Percentiles rank a stretch among this genome's conserved stretches.
These are phyloP conservation scores for Ictalurus furcatus DNA, from an alignment of 2,113 vertebrate genomes.

Conservation along the genomic window DNA sequence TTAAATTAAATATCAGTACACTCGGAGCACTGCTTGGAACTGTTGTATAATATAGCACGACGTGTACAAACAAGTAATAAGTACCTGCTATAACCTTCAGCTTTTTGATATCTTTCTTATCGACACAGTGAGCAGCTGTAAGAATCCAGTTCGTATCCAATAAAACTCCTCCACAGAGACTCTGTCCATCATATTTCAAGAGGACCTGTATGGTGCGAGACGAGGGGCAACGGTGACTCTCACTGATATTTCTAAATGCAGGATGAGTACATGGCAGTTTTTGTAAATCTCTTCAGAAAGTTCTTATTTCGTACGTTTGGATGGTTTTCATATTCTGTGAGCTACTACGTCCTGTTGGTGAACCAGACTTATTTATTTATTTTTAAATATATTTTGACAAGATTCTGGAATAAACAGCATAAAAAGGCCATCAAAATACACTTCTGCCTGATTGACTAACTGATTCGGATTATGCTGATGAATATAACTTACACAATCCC, in stretches of 20 bases:
- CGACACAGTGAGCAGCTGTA: slow-evolving; percentile 87
- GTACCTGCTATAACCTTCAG: slow-evolving; percentile 79
- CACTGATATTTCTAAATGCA: neutral
- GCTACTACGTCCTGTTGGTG: neutral
- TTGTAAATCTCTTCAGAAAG: neutral
- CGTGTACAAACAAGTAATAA: neutral
- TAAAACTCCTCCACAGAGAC: slow-evolving; percentile 80
- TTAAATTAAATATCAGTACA: too few species aligned
- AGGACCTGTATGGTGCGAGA: slow-evolving; percentile 70
- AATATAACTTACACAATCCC: neutral
- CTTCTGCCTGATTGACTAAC: neutral
- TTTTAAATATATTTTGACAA: neutral
- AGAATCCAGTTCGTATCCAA: slow-evolving; percentile 78
- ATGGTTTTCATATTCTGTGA: neutral
- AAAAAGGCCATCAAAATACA: neutral
- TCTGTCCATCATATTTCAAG: slow-evolving; percentile 58
- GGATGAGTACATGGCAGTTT: neutral
- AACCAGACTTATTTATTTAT: neutral
- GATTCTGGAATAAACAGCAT: neutral
- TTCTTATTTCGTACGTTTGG: neutral
- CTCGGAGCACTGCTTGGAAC: too few species aligned
- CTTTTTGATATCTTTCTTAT: slow-evolving; percentile 27
- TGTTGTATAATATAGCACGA: slow-evolving; percentile 46
- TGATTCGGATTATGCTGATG: neutral
- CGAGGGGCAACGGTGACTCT: neutral